Base-by-base conservation (phyloP, 2,113 vertebrate genomes). In the Misgurnus mizolepis region DNA sequence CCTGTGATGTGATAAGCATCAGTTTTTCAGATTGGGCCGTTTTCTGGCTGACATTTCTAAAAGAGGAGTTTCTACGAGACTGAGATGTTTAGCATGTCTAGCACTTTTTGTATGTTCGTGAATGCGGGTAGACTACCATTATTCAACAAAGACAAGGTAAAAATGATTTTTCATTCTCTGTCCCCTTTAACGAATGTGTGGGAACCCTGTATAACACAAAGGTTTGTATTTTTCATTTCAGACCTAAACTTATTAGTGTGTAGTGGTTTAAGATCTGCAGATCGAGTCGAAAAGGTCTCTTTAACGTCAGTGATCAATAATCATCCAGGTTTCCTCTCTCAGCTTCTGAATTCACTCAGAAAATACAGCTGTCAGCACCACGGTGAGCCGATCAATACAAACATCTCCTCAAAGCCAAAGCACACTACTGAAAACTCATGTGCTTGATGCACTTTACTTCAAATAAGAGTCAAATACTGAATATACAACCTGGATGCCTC, bases 361-460 rank as follows among this genome's bases (percentile, higher is more conserved):
- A 80, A 82, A 80, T 34, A 82, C 66, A 74, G 41, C 73, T 4
- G 56, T 84, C 82, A 84, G 80, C 79, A 82, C 27, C 60, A 78
- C 34, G 27, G 15, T 18, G 39, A 68, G 58, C 55, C 67, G 67
- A 84, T 86, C 85, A 58, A 86, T 84, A 84, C 43, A 40, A 47
- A 50, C 68, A 71, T 66, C 67, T 66, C 55, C 61, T 76, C 8
- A 71, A 43, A 61, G 72, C 65, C 72, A 41, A 39, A 76, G 18
- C 56, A 76, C 17, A 8, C 2, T 43, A 15, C 15, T 76, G 15
- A 76, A 66, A 66, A 66, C 61, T 14, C 58, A 17, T 34, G 3
- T 18, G 43, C 22, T 40, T n/a, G 18, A 47, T 74, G n/a, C 11
- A 15, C 41, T 39, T 47, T 49, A 64, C 41, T 60, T 61, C 71